A percentile compares a stretch with the other conserved stretches of the same genome.
Conservation (phyloP, 2,113 vertebrate genomes). For the Vimba vimba region DNA sequence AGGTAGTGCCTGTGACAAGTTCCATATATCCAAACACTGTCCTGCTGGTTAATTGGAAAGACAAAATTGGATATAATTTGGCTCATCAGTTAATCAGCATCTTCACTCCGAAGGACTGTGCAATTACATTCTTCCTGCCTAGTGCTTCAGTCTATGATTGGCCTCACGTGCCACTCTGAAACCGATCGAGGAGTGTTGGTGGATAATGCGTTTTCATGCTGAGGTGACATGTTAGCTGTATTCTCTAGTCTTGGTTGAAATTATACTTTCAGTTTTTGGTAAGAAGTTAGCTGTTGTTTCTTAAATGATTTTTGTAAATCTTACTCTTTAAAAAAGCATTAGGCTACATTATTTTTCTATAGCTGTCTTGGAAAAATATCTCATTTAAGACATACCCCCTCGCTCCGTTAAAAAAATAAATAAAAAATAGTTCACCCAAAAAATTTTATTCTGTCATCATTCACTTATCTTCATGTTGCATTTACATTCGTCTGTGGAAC, state of each 20-base stretch:
- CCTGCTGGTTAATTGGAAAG: constrained; percentile 47
- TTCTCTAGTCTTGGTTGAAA: background rate
- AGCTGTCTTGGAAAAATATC: background rate
- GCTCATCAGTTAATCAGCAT: constrained; percentile 10
- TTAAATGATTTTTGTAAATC: background rate
- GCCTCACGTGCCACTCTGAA: background rate
- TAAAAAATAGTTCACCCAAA: background rate
- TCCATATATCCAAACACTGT: constrained; percentile 16
- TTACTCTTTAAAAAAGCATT: no score
- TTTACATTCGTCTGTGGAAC: background rate
- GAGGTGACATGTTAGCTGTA: background rate
- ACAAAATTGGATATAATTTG: constrained; percentile 44
- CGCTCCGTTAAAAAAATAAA: no score
- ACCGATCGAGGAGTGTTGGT: background rate
- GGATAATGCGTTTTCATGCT: background rate
- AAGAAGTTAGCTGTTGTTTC: background rate
- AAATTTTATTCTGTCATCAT: background rate
- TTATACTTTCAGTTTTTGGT: background rate
- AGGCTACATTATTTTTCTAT: no score
- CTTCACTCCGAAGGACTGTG: constrained; percentile 1
- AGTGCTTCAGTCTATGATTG: background rate
- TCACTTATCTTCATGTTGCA: background rate
- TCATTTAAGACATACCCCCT: background rate
- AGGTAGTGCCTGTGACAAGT: constrained; percentile 40
- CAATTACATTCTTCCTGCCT: constrained; percentile 15